Evolutionary conservation across 2,888 invertebrate genomes (phyloP).

Genomic region (Hipparchia semele): DNA sequence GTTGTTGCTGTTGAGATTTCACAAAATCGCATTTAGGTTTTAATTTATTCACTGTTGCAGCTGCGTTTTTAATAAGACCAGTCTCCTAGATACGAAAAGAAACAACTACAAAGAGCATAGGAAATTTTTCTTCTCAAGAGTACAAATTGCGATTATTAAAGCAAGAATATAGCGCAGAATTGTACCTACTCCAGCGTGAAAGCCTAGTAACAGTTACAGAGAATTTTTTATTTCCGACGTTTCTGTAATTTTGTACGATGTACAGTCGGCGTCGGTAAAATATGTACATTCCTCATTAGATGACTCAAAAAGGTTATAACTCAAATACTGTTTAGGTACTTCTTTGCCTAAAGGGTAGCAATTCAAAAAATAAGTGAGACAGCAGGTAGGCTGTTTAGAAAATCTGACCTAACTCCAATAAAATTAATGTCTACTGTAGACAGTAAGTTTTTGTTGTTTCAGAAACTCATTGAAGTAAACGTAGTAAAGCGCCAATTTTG

Average conservation of each 20-base stretch:
- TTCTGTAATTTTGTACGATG: slow-evolving; percentile 59
- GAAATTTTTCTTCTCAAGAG: slow-evolving; percentile 16
- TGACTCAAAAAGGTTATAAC: not conserved
- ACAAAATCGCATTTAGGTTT: no score
- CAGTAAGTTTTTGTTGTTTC: no score
- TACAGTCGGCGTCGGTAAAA: slow-evolving; percentile 12
- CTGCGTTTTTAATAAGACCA: slow-evolving; percentile 5
- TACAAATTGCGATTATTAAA: slow-evolving; percentile 33
- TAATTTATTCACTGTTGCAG: no score
- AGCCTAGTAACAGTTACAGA: slow-evolving; percentile 28
- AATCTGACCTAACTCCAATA: no score
- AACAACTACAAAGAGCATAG: slow-evolving; percentile 2
- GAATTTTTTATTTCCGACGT: slow-evolving; percentile 42
- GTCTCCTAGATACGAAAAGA: not conserved
- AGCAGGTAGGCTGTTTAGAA: no score
- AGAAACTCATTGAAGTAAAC: no score
- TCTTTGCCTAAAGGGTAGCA: not conserved
- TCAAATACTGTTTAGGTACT: not conserved
- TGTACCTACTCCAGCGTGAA: slow-evolving; percentile 16
- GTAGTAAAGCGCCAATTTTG: no score
- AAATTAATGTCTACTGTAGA: no score
- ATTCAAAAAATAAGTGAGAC: no score
- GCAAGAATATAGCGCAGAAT: slow-evolving; percentile 24
- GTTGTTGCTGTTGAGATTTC: no score
- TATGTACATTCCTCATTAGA: not conserved